Evolutionary conservation across 2,888 invertebrate genomes (phyloP), one percentile per base, ranked within the genome.

Genomic region (Clistopyga incitator): DNA sequence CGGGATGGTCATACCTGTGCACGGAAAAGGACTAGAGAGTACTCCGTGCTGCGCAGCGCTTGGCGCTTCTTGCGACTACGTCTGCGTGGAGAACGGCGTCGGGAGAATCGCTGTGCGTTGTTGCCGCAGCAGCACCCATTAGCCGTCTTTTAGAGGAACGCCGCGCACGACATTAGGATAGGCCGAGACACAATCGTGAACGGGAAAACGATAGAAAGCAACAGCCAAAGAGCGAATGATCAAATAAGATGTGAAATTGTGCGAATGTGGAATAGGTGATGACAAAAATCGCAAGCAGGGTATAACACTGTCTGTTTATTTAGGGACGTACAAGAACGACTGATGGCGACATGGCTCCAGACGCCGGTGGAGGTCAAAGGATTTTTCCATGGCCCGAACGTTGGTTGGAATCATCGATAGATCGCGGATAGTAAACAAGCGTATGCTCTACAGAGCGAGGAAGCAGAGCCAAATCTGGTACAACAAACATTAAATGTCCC

Each of bases 261-360:
- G 3, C 10, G 23, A n/a, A 61, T 34, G 61, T 61, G 61, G 61
- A 29, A 29, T 29, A 29, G 29, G 29, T 4, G 29, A 29, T 29
- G 29, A 4, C 29, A 29, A 29, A 3, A 2, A 29, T 29, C 29
- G 29, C 3, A 29, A 29, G 29, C 4, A 95, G 34, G 34, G 34
- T 34, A 34, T 6, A 34, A 34, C 8, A 6, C 34, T 3, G 3
- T 34, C 6, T 34, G 34, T 8, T 34, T 34, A 6, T 34, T 34
- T 1, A 34, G 34, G 34, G 6, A 3, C 34, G 6, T 34, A 6
- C 34, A 34, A 3, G 34, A 34, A 1, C 3, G 34, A 8, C 8
- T 34, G 6, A 8, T 6, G 8, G 34, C 34, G 3, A 8, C 1
- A 8, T 34, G 34, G 34, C 6, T 34, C 34, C 34, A 8, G 8